Base-by-base conservation (phyloP, 2,797 vertebrate genomes). In the Microctenopoma steveboyesi region DNA sequence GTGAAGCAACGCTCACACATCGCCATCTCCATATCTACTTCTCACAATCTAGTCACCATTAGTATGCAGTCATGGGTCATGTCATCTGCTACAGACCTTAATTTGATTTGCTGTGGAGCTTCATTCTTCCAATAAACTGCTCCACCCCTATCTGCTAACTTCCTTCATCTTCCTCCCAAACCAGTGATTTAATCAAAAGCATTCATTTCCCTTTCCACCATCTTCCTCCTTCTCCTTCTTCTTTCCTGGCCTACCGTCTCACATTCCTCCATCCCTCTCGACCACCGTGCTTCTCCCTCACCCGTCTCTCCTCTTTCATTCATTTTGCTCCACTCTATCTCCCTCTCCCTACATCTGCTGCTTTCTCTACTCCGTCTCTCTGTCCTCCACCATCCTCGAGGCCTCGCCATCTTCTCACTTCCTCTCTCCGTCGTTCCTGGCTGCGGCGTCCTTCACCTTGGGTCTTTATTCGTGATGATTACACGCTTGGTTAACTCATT, bases 401-500 rank as follows among this genome's bases (percentile, higher is more conserved):
- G 48, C 51, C 51, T 9, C 28, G 10, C 35, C 57, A 57, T 27
- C 39, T n/a, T 22, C 56, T 60, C 58, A 18, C 66, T 55, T 55
- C 58, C 69, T 76, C 50, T 48, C 28, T 82, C 62, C 56, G 62
- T 72, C 28, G 9, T 59, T 68, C 52, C 54, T 35, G 73, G 46
- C 73, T 14, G 58, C 46, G 13, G 64, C 40, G 54, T 83, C 78
- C 76, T 86, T 84, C 79, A 78, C 54, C 70, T 59, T 10, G 43
- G 71, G 76, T 86, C 74, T 77, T 61, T 75, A 78, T 86, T 88
- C 78, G 63, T 67, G 78, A 77, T 84, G 79, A 89, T 89, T 87
- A 88, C 87, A 85, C 30, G 67, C 82, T 86, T 62, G 77, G 82
- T 92, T 88, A 90, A 88, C 84, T 79, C 82, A 79, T 85, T 89